Evolutionary conservation across 2,113 vertebrate species (phyloP).

Genomic region (Sinosuthora webbiana): DNA sequence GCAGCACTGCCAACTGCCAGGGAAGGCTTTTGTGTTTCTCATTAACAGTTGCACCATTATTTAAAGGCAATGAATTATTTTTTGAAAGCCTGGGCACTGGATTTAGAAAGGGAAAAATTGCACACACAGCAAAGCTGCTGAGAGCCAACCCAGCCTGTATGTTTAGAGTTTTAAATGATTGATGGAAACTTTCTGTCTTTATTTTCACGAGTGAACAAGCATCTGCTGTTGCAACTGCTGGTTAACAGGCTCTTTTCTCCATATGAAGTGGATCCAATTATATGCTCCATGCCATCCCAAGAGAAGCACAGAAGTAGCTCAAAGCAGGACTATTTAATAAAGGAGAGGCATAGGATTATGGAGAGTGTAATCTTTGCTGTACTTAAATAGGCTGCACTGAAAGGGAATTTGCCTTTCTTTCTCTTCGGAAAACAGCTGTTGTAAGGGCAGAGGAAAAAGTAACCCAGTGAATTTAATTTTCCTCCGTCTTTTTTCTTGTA

Average conservation of each 20-base stretch:
- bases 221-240: neutral
- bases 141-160: neutral
- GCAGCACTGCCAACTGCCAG: conserved; percentile 59
- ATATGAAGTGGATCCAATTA: conserved; percentile 6
- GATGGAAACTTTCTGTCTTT: neutral
- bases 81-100: conserved; percentile 25
- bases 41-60: conserved; percentile 47
- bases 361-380: neutral
- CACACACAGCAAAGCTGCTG: neutral
- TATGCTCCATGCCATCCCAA: neutral
- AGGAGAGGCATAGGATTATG: neutral
- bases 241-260: conserved; percentile 3
- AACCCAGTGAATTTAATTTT: neutral
- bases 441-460: neutral
- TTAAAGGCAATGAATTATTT: conserved; percentile 47
- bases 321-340: neutral
- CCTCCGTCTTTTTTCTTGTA: neutral
- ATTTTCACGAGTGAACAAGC: neutral
- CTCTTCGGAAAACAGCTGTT: neutral
- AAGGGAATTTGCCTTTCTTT: neutral
- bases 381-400: neutral
- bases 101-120: conserved; percentile 12
- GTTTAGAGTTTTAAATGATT: conserved; percentile 21
- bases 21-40: conserved; percentile 52
- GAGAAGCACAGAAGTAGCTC: conserved; percentile 6